These are phyloP conservation scores for Drosophila melanogaster DNA, from an alignment of 1,140 invertebrate genomes.

Conservation along the genomic window Release_6_plus_ISO1_MT NT_033777.3:13861001-13861500, in stretches of 20 bases:
- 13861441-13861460: conserved; percentile 3
- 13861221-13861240: not conserved
- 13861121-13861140: not conserved
- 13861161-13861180: not conserved
- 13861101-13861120: too few species aligned
- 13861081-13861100: too few species aligned
- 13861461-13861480: conserved; percentile 65
- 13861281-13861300: conserved; percentile 16
- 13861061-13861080: too few species aligned
- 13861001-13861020: too few species aligned
- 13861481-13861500: conserved; percentile 34
- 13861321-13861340: conserved; percentile 23
- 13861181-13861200: not conserved
- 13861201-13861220: not conserved
- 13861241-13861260: not conserved
- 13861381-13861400: conserved; percentile 19
- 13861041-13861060: too few species aligned
- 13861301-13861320: conserved; percentile 28
- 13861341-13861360: conserved; percentile 29
- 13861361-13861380: conserved; percentile 36
- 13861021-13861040: too few species aligned
- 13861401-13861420: conserved; percentile 64
- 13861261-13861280: conserved; percentile 8
- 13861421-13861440: conserved; percentile 64
- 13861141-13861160: not conserved